phyloP scores from a whole-genome alignment of 2,797 vertebrate species.

The Morus bassanus region DNA sequence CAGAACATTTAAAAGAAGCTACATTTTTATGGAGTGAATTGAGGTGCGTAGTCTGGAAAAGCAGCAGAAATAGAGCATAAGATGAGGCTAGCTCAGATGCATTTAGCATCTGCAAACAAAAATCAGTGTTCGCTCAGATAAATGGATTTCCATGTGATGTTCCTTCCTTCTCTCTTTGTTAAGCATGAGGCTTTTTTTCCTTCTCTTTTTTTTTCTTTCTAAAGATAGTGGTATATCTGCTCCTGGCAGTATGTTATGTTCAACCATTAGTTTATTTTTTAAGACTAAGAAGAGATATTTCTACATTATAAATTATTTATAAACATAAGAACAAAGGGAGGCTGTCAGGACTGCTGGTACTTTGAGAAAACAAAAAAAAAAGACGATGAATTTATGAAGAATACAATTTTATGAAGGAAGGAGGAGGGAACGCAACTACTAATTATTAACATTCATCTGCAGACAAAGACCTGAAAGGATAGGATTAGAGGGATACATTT shows the following conservation, averaged over 20 bases:
- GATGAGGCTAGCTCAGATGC: background rate
- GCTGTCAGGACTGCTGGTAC: slow-evolving; percentile 77
- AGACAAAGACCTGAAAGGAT: slow-evolving; percentile 76
- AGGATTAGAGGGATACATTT: slow-evolving; percentile 81
- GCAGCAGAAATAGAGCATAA: slow-evolving; percentile 27
- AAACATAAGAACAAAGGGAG: slow-evolving; percentile 80
- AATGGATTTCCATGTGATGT: slow-evolving; percentile 33
- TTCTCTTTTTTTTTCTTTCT: background rate
- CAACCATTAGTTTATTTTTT: slow-evolving; percentile 83
- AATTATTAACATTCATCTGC: slow-evolving; percentile 83
- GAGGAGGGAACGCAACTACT: slow-evolving; percentile 71
- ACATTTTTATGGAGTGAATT: slow-evolving; percentile 12
- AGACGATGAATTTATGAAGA: slow-evolving; percentile 76
- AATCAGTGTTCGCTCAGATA: slow-evolving; percentile 28
- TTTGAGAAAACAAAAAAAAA: slow-evolving; percentile 75
- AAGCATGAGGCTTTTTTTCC: slow-evolving; percentile 20
- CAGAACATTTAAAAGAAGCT: slow-evolving; percentile 2
- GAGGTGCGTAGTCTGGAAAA: slow-evolving; percentile 33
- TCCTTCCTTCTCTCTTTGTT: slow-evolving; percentile 66
- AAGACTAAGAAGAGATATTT: slow-evolving; percentile 81
- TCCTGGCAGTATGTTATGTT: slow-evolving; percentile 77
- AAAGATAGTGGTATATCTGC: slow-evolving; percentile 66
- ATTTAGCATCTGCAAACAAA: slow-evolving; percentile 45
- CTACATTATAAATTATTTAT: slow-evolving; percentile 83
- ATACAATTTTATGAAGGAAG: slow-evolving; percentile 73